Conservation (phyloP, 2,888 invertebrate genomes). For the Tenthredo scrophulariae region DNA sequence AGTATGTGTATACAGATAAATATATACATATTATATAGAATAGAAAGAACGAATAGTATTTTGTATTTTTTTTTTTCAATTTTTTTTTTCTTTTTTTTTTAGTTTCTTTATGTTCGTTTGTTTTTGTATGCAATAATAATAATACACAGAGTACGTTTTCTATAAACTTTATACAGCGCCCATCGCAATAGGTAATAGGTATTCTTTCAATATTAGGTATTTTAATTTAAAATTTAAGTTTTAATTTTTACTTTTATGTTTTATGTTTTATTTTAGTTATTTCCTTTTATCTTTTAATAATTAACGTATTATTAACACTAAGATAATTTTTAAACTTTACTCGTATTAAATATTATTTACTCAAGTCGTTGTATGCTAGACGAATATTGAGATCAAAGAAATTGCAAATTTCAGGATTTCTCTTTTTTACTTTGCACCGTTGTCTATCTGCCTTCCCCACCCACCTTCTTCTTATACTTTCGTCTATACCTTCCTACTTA, state of each 20-base stretch:
- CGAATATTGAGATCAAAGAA: conserved; percentile 78
- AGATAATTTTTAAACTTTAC: conserved; percentile 69
- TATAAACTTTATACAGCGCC: conserved; percentile 73
- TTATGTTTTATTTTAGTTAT: conserved; percentile 40
- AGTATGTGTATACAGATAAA: conserved; percentile 61
- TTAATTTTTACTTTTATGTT: background rate
- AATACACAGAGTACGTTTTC: conserved; percentile 71
- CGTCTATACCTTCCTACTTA: background rate
- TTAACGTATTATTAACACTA: conserved; percentile 67
- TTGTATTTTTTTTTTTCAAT: conserved; percentile 38
- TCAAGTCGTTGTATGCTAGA: conserved; percentile 76
- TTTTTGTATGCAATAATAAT: conserved; percentile 67
- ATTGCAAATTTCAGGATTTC: conserved; percentile 70
- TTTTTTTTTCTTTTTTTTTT: background rate
- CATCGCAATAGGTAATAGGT: conserved; percentile 61
- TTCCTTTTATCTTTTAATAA: conserved; percentile 63
- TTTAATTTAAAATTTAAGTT: conserved; percentile 15
- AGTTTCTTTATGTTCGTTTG: conserved; percentile 18
- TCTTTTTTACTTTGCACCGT: conserved; percentile 21
- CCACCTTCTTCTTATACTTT: background rate
- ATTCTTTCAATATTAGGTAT: conserved; percentile 51
- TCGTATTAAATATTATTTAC: conserved; percentile 65
- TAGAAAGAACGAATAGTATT: conserved; percentile 67
- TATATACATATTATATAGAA: conserved; percentile 71
- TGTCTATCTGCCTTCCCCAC: background rate